phyloP scores from a whole-genome alignment of 2,888 invertebrate genomes.

The Frankliniella intonsa region DNA sequence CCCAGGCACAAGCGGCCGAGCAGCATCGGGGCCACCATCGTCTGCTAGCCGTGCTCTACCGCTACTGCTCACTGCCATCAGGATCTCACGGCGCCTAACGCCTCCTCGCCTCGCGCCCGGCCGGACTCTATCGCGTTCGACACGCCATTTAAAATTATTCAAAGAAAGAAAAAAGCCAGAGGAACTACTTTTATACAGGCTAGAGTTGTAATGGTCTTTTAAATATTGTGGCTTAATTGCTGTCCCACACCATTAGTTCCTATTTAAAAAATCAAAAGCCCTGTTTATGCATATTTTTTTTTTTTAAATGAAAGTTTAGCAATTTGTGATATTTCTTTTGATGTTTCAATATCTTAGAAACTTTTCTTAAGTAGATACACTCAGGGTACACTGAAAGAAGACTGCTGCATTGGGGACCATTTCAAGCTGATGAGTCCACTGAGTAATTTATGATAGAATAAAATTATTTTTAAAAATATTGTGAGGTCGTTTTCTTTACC shows the following conservation, averaged over 20 bases:
- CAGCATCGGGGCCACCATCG: constrained; percentile 33
- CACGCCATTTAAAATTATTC: too few relatives aligned
- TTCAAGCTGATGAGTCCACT: neutral
- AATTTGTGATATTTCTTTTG: too few relatives aligned
- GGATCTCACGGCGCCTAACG: neutral
- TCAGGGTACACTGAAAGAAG: neutral
- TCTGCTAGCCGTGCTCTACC: constrained; percentile 35
- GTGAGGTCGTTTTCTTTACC: too few relatives aligned
- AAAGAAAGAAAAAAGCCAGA: too few relatives aligned
- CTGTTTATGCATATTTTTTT: too few relatives aligned
- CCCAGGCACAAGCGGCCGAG: constrained; percentile 31
- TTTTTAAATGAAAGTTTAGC: too few relatives aligned
- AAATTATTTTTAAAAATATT: neutral
- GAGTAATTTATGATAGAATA: constrained; percentile 1
- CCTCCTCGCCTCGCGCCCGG: too few relatives aligned
- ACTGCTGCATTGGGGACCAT: constrained; percentile 5
- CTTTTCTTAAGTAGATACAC: neutral
- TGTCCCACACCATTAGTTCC: too few relatives aligned
- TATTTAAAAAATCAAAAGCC: too few relatives aligned
- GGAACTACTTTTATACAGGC: too few relatives aligned
- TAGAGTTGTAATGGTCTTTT: too few relatives aligned
- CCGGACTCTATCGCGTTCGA: neutral
- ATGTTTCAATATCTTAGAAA: neutral
- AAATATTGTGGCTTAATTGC: too few relatives aligned
- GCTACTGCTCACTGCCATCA: constrained; percentile 30